Base-by-base conservation (phyloP, 2,113 vertebrate genomes). In the Raphicerus campestris region DNA sequence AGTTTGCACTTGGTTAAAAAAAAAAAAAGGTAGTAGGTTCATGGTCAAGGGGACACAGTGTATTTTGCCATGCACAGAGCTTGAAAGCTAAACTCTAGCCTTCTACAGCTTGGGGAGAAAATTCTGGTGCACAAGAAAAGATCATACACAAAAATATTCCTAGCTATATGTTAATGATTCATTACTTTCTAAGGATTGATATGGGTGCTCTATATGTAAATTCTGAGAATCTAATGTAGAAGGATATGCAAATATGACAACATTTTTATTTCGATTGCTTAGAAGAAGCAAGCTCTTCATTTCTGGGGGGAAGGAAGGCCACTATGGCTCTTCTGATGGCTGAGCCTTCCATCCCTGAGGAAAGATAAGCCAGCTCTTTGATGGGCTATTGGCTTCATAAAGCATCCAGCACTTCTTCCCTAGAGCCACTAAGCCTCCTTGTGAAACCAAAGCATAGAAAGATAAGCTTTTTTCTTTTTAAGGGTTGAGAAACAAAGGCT, bases 141-240 rank as follows among this genome's bases (percentile, higher is more conserved):
- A 86, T 11, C 5, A 7, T 28, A 42, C 22, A 84, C 1, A 75
- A 39, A 84, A 26, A 66, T 14, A 70, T 61, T 47, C 7, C 78
- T 45, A 42, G 53, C 10, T n/a, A 3, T 94, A 56, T 70, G 86
- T 89, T 32, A 93, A 73, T 66, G 92, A 94, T 32, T 97, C 24
- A 32, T 81, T 96, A 63, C 80, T 97, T 94, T 58, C 42, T 24
- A 97, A 80, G 58, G 81, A 85, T 39, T n/a, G 47, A 93, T 66
- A 55, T 94, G 49, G 19, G 92, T 89, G 73, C n/a, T 93, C 87
- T 93, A 24, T 87, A 92, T 89, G 78, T 86, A 91, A 73, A 97
- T 84, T 82, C 26, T 32, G 92, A 60, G 86, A 84, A 35, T 73
- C 78, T 70, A 90, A 61, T 93, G 47, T 45, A 81, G 73, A 30